Base-by-base conservation (phyloP, 2,797 vertebrate species). In the Epinephelus malabaricus region DNA sequence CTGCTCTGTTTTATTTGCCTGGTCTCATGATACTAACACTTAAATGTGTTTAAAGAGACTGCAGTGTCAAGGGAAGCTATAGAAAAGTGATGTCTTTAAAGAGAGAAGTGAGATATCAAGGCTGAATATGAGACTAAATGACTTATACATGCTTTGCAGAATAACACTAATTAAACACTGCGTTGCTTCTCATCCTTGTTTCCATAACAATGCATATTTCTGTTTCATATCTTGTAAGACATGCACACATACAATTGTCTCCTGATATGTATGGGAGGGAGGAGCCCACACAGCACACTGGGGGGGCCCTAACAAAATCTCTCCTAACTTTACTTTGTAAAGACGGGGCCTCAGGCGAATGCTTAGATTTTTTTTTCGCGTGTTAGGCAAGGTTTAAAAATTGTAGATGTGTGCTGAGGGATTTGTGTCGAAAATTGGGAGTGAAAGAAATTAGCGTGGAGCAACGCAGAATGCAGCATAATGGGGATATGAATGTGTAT, bases 301-400 rank as follows among this genome's bases (percentile, higher is more conserved):
- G 58, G 76, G 58, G 67, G 30, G 34, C 7, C 19, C 30, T 12
- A 43, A 78, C 70, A 23, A 73, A 72, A 77, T 75, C 51, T 64
- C 21, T 78, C 59, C 64, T 51, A 74, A 78, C 70, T 83, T 82
- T 66, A 76, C 60, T 84, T 73, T 69, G 30, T 78, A 75, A 78
- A 81, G 23, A 23, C 60, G 5, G 18, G 21, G 51, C 82, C 56
- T 79, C 25, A 1, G 77, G 78, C 64, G 0, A 77, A 71, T 34
- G 51, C 66, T 74, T 40, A 67, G 34, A 76, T 77, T 71, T 47
- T 69, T 43, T 51, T 70, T 58, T 34, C 1, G 4, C n/a, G 71
- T 5, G 1, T 69, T 70, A 19, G 75, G 38, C 30, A 19, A 51
- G 50, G 47, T 56, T 73, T 76, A 54, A 62, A 82, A 83, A 62